Conservation (phyloP, 2,797 vertebrate species). For the Phrynocephalus vlangalii region DNA sequence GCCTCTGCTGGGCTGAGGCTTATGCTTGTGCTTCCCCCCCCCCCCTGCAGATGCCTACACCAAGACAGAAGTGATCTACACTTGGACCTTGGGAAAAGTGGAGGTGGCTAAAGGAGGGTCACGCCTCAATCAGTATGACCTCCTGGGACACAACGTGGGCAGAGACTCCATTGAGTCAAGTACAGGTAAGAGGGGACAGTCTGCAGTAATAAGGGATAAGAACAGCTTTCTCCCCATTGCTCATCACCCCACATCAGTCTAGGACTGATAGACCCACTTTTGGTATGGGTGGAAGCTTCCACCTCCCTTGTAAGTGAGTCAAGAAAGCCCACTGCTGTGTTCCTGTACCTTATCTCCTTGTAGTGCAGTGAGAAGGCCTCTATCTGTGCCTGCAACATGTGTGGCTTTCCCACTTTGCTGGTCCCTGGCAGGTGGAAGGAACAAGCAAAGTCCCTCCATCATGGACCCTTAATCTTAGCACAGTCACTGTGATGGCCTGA, state of each 20-base stretch:
- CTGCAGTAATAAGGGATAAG: too few species aligned
- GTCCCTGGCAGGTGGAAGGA: not conserved
- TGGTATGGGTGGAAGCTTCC: not conserved
- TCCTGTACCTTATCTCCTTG: not conserved
- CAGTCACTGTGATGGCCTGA: not conserved
- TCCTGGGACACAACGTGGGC: constrained; percentile 93
- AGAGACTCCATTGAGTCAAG: constrained; percentile 97
- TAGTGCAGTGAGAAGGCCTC: not conserved
- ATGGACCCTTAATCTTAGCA: not conserved
- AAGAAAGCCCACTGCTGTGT: too few species aligned
- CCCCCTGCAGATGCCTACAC: constrained; percentile 91
- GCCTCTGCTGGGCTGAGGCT: too few species aligned
- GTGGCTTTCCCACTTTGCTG: not conserved
- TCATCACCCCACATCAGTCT: not conserved
- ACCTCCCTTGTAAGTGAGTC: not conserved
- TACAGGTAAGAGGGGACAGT: constrained; percentile 86
- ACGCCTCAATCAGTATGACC: constrained; percentile 96
- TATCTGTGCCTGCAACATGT: not conserved
- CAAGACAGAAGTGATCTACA: constrained; percentile 96
- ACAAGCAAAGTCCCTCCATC: not conserved
- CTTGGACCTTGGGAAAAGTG: constrained; percentile 95
- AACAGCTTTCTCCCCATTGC: too few species aligned
- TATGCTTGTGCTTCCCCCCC: not conserved
- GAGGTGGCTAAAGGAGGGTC: constrained; percentile 94
- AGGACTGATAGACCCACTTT: not conserved